phyloP scores from a whole-genome alignment of 2,888 invertebrate species.

The Drosophila austrosaltans region DNA sequence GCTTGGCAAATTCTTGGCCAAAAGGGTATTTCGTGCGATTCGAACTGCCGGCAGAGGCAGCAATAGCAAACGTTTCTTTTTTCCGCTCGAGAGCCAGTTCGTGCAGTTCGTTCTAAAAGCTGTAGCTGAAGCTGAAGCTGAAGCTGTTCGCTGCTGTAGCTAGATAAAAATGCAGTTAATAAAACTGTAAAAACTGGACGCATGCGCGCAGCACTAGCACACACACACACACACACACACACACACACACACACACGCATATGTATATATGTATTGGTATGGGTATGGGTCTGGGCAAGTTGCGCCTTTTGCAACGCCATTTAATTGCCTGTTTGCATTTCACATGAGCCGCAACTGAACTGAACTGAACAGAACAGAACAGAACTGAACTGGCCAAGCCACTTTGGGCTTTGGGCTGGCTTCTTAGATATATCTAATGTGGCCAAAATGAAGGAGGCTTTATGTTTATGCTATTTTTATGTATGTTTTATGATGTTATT shows the following conservation, averaged over 20 bases:
- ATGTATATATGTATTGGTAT: conserved; percentile 22
- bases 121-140: conserved; percentile 31
- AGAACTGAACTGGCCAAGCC: conserved; percentile 16
- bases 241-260: conserved; percentile 24
- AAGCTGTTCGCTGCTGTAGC: conserved; percentile 34
- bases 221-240: conserved; percentile 27
- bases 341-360: conserved; percentile 61
- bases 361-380: neutral
- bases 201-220: conserved; percentile 77
- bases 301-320: conserved; percentile 76
- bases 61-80: conserved; percentile 52
- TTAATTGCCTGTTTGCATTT: conserved; percentile 79
- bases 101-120: conserved; percentile 65
- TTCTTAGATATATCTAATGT: conserved; percentile 19
- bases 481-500: conserved; percentile 36
- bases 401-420: conserved; percentile 7
- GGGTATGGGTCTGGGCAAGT: conserved; percentile 59
- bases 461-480: conserved; percentile 49
- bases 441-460: conserved; percentile 20
- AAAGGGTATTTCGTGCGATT: conserved; percentile 78
- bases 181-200: conserved; percentile 83
- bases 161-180: conserved; percentile 81
- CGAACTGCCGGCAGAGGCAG: conserved; percentile 43
- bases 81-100: conserved; percentile 77
- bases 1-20: conserved; percentile 71